phyloP scores from a whole-genome alignment of 2,888 invertebrate species.

The Mesoligia furuncula region DNA sequence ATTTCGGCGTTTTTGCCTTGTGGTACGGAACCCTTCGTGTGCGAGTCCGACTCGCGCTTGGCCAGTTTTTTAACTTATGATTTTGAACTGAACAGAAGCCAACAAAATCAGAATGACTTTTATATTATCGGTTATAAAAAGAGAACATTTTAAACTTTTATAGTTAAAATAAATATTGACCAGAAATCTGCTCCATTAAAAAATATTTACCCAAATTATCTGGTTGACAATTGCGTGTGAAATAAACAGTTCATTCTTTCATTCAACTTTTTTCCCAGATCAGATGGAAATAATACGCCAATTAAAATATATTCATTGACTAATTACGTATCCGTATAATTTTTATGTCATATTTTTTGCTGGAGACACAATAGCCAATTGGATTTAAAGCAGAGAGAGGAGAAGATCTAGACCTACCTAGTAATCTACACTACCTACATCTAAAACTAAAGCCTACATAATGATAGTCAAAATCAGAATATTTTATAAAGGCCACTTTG shows the following conservation, averaged over 20 bases:
- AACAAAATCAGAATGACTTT: background rate
- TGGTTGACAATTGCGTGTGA: slow-evolving; percentile 33
- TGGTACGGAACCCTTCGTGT: too few relatives aligned
- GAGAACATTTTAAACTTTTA: background rate
- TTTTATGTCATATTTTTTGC: background rate
- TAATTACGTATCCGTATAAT: slow-evolving; percentile 49
- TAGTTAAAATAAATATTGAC: slow-evolving; percentile 22
- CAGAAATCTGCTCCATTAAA: slow-evolving; percentile 23
- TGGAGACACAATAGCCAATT: background rate
- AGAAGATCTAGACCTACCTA: background rate
- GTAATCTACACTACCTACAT: background rate
- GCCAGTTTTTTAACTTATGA: too few relatives aligned
- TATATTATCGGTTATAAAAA: background rate
- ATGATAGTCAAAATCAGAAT: background rate
- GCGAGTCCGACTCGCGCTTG: too few relatives aligned
- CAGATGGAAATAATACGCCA: slow-evolving; percentile 55
- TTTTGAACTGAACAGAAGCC: background rate
- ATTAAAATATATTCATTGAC: slow-evolving; percentile 60
- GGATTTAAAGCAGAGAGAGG: background rate
- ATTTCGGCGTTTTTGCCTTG: too few relatives aligned
- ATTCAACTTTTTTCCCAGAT: slow-evolving; percentile 56
- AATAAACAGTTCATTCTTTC: slow-evolving; percentile 48
- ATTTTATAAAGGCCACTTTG: too few relatives aligned
- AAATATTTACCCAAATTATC: slow-evolving; percentile 46
- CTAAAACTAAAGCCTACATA: background rate